Evolutionary conservation across 30 jellyfish, hydroid and myxozoan genomes (phyloP).

Genomic region (Catostylus mosaicus): DNA sequence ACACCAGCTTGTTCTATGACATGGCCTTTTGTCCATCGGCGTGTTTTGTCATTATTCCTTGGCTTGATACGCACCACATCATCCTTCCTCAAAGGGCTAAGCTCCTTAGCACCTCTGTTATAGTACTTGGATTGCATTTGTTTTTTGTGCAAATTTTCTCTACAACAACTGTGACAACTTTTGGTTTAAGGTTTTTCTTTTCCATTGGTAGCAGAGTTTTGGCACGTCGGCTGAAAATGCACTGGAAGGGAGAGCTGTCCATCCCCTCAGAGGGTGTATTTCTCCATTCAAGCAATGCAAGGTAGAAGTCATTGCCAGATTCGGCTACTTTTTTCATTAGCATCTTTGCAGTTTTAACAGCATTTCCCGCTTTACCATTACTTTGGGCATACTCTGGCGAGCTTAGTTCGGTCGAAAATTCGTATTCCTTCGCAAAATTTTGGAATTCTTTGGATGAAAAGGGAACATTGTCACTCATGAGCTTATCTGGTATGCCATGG

Average conservation of each 20-base stretch:
- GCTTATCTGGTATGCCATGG: slow-evolving; percentile 47
- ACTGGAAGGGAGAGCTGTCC: slow-evolving; percentile 34
- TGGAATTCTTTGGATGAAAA: slow-evolving; percentile 27
- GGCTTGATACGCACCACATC: slow-evolving; percentile 49
- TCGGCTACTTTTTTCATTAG: background rate
- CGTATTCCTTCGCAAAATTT: slow-evolving; percentile 15
- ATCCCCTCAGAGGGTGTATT: slow-evolving; percentile 43
- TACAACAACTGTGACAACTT: slow-evolving; percentile 2
- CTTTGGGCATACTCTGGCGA: slow-evolving; percentile 53
- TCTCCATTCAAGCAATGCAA: slow-evolving; percentile 34
- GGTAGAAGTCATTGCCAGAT: slow-evolving; percentile 16
- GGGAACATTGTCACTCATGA: slow-evolving; percentile 33
- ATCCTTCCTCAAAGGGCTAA: slow-evolving; percentile 11
- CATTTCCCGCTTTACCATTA: slow-evolving; percentile 34
- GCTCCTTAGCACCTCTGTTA: slow-evolving; percentile 33
- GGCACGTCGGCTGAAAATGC: slow-evolving; percentile 45
- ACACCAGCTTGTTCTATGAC: slow-evolving; percentile 35
- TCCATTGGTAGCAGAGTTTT: slow-evolving; percentile 51
- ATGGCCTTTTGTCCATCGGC: slow-evolving; percentile 44
- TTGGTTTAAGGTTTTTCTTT: slow-evolving; percentile 18
- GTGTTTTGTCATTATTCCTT: slow-evolving; percentile 5
- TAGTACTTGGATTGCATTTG: slow-evolving; percentile 26
- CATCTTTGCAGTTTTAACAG: slow-evolving; percentile 15
- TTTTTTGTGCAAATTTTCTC: slow-evolving; percentile 11
- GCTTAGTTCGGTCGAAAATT: slow-evolving; percentile 20